Base-by-base conservation (phyloP, 2,888 invertebrate species). In the Volucella inanis region DNA sequence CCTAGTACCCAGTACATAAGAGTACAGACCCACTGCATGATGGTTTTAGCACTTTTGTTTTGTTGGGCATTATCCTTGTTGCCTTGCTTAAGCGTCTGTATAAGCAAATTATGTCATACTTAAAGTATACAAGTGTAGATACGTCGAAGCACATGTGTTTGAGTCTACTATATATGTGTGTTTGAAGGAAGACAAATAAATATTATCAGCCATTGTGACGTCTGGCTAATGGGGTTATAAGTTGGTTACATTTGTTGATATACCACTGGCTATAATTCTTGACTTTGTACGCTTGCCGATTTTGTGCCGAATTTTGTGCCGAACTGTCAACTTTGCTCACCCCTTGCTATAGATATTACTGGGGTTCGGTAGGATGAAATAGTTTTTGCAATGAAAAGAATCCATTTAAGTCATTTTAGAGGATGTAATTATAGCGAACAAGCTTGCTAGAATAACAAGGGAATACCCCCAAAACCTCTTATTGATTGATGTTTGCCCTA, bases 371-470 rank as follows among this genome's bases (percentile, higher is more conserved):
- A 31, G 31, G 6, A 6, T 31, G 31, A 6, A 31, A 31, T 31
- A 31, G 43, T 74, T 14, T 31, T 50, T 38, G 70, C 74, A 65
- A 70, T 67, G 61, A 78, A 86, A 64, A 61, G 78, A 80, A 81
- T 71, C 74, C 84, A 81, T 87, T 84, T 84, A 78, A 78, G 81
- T 61, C 81, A 75, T 71, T 82, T 81, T 77, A 68, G 68, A 85
- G 68, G 72, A 76, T 65, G 84, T 87, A 85, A 87, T 87, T 87
- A 85, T 70, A 59, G 65, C 76, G 81, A 87, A 87, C 84, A 82
- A 87, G 78, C 78, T 68, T 85, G 82, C 71, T 74, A 81, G 62
- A 85, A 74, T 82, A 82, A 87, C 75, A 70, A 74, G 70, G 64
- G 67, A 31, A 57, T 80, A 61, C 12, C 11, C 31, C 31, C 31